These are phyloP conservation scores for Crotalus helleri DNA, from an alignment of 2,113 vertebrate genomes.

Conservation along the genomic window DNA sequence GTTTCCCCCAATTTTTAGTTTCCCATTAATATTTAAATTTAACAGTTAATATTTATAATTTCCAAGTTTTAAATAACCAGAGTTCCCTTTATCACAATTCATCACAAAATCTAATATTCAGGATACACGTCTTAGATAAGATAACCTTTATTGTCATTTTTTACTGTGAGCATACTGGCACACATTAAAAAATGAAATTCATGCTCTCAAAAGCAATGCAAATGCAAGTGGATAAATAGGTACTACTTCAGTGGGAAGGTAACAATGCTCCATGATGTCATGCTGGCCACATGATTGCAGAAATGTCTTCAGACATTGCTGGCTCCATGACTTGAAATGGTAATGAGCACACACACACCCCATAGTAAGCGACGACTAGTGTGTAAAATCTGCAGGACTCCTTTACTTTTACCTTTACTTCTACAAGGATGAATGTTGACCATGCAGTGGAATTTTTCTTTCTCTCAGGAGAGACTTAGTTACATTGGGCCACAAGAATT, in stretches of 20 bases:
- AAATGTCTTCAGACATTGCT: background rate
- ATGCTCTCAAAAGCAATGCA: background rate
- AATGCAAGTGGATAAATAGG: background rate
- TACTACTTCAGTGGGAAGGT: background rate
- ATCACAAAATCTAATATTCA: too few relatives aligned
- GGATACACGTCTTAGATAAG: too few relatives aligned
- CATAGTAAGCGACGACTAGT: background rate
- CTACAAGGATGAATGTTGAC: background rate
- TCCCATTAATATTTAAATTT: too few relatives aligned
- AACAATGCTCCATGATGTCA: background rate
- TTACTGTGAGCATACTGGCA: too few relatives aligned
- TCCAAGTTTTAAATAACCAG: too few relatives aligned
- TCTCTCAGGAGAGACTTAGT: conserved; percentile 86
- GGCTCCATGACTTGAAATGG: background rate
- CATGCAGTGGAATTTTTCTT: conserved; percentile 8
- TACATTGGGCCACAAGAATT: conserved; percentile 96
- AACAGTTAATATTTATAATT: too few relatives aligned
- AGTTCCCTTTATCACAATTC: too few relatives aligned
- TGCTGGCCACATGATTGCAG: background rate
- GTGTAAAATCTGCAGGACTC: background rate
- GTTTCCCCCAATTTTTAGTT: too few relatives aligned
- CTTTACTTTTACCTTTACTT: background rate
- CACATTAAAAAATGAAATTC: too few relatives aligned
- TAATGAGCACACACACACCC: background rate
- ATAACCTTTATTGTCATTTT: too few relatives aligned